Evolutionary conservation across 2,888 invertebrate genomes (phyloP).

Genomic region (Lumbricus terrestris): DNA sequence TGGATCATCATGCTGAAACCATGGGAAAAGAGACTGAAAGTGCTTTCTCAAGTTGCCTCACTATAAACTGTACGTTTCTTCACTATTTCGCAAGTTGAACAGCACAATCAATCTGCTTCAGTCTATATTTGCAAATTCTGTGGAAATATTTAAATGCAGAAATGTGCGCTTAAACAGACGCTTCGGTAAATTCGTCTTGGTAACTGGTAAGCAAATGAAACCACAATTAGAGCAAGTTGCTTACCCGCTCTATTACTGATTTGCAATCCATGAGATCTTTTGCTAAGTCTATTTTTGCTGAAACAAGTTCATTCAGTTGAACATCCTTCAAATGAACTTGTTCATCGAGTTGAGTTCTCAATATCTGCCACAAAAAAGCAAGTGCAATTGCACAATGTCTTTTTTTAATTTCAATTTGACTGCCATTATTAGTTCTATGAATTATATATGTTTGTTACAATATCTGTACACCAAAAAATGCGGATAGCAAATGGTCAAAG

Average conservation of each 20-base stretch:
- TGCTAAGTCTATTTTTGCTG: not conserved
- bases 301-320: slow-evolving; percentile 36
- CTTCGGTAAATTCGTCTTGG: not conserved
- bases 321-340: slow-evolving; percentile 54
- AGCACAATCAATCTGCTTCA: not conserved
- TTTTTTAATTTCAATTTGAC: no score
- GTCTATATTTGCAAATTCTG: not conserved
- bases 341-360: slow-evolving; percentile 55
- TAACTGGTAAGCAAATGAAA: not conserved
- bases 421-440: no score
- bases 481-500: no score
- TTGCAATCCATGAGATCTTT: slow-evolving; percentile 15
- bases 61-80: not conserved
- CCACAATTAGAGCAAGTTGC: not conserved
- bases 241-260: not conserved
- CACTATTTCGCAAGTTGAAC: not conserved
- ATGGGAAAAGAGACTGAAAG: not conserved
- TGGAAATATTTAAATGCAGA: not conserved
- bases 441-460: no score
- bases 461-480: no score
- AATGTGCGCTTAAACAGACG: not conserved
- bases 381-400: no score
- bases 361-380: slow-evolving; percentile 36
- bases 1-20: not conserved
- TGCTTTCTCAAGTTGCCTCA: not conserved